Base-by-base conservation (phyloP, 1,140 invertebrate genomes). In the Zelostemma sp. region DNA sequence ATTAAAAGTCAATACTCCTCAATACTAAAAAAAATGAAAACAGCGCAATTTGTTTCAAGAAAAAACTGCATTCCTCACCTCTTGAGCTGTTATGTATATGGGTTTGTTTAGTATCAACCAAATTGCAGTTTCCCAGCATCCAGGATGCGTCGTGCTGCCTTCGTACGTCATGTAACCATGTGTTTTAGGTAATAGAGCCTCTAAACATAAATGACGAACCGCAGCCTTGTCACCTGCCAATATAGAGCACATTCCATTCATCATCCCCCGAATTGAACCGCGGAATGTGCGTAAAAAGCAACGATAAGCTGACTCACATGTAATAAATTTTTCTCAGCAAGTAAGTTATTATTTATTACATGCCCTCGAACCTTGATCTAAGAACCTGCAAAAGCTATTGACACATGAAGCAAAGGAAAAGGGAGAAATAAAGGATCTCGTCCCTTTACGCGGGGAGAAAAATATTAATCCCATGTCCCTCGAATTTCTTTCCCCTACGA, bases 51-150 rank as follows among this genome's bases (percentile, higher is more conserved):
- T n/a, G n/a, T n/a, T n/a, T n/a, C n/a, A n/a, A n/a, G n/a, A n/a
- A n/a, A n/a, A n/a, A n/a, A n/a, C n/a, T n/a, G n/a, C n/a, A n/a
- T 19, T 58, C 71, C 80, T 84, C 81, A 95, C 93, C 90, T 95
- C 93, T 85, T 95, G 93, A 79, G 93, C 93, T 58, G 93, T 95
- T 77, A 96, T 95, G 87, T 98, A 98, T 81, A 98, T 95, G 43
- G 96, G 97, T 85, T 96, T 97, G 86, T 98, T 98, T 81, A 97
- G 89, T 67, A 98, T 93, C 69, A 98, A 91, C 96, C 97, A 98
- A 31, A 97, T 95, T 6, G 93, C 92, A 12, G 93, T 96, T 83
- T 96, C 94, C 92, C 94, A 95, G 84, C 94, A 96, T 16, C 93
- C 94, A 1, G 97, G 97, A 86, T 95, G 95, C 51, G 97, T 98